These are phyloP conservation scores for Hemichromis elongatus DNA, from an alignment of 2,113 vertebrate species.

Conservation along the genomic window DNA sequence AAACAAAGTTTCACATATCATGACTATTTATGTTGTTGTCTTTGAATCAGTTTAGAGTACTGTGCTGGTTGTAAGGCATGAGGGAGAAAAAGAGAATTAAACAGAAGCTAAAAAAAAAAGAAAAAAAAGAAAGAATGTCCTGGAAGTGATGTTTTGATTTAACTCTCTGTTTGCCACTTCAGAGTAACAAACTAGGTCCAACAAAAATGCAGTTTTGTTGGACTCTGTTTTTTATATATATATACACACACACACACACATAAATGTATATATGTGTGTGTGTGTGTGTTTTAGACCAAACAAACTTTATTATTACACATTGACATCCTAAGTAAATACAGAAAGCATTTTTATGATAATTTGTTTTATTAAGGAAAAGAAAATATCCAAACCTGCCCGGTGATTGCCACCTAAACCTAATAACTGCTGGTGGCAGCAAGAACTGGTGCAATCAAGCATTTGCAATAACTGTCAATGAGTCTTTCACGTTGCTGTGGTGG, in stretches of 20 bases:
- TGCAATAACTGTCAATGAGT: not conserved
- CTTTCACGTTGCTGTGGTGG: not conserved
- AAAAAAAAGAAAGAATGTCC: not conserved
- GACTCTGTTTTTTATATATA: not conserved
- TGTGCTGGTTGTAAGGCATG: not conserved
- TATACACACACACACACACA: not conserved
- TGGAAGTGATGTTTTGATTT: not conserved
- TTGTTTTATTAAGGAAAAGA: not conserved
- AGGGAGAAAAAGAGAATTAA: not conserved
- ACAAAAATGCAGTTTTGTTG: too few relatives aligned
- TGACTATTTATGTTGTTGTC: constrained; percentile 48
- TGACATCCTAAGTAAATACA: not conserved
- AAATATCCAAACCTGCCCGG: not conserved
- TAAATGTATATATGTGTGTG: too few relatives aligned
- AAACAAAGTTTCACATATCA: constrained; percentile 37
- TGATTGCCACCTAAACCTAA: not conserved
- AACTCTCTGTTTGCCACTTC: not conserved
- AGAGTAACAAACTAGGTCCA: not conserved
- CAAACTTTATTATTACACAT: too few relatives aligned
- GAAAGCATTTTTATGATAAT: not conserved
- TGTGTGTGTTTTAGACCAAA: too few relatives aligned
- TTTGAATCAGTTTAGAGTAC: constrained; percentile 6
- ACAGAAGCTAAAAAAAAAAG: not conserved
- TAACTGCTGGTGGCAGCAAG: not conserved
- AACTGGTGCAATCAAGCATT: not conserved